These are phyloP conservation scores for Isaurus tuberculatus DNA, from an alignment of 92 coral and sea anemone genomes.

Conservation along the genomic window DNA sequence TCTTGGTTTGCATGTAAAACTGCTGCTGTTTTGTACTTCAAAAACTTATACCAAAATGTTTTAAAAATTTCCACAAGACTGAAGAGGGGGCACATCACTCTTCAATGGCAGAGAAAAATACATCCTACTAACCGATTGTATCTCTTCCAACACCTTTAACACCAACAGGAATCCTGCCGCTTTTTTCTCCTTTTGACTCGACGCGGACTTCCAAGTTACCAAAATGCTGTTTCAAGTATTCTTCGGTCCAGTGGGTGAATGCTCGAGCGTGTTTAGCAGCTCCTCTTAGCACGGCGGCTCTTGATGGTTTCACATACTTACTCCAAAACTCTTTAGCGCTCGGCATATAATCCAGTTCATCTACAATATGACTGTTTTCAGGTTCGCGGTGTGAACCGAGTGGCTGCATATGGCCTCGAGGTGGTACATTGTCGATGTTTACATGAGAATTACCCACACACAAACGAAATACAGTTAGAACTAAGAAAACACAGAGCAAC, in stretches of 20 bases:
- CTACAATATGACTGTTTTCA: constrained; percentile 69
- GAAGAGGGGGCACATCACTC: too few species aligned
- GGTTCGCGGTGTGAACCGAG: constrained; percentile 87
- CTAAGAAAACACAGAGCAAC: neutral
- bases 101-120: too few species aligned
- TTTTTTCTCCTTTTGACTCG: constrained; percentile 88
- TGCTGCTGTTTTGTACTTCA: too few species aligned
- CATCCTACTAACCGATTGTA: constrained; percentile 83
- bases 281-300: constrained; percentile 84
- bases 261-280: constrained; percentile 84
- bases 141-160: constrained; percentile 92
- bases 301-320: constrained; percentile 86
- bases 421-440: constrained; percentile 60
- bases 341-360: constrained; percentile 78
- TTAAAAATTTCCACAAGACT: too few species aligned
- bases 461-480: neutral
- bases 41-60: too few species aligned
- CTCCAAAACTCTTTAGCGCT: constrained; percentile 88
- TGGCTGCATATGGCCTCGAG: constrained; percentile 89
- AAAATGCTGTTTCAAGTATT: constrained; percentile 68
- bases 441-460: constrained; percentile 10
- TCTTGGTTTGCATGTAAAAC: too few species aligned
- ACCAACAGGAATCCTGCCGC: constrained; percentile 84
- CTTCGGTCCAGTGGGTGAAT: constrained; percentile 86
- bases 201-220: constrained; percentile 89